Evolutionary conservation across 2,888 invertebrate species (phyloP).

Genomic region (Spisula subtruncata): DNA sequence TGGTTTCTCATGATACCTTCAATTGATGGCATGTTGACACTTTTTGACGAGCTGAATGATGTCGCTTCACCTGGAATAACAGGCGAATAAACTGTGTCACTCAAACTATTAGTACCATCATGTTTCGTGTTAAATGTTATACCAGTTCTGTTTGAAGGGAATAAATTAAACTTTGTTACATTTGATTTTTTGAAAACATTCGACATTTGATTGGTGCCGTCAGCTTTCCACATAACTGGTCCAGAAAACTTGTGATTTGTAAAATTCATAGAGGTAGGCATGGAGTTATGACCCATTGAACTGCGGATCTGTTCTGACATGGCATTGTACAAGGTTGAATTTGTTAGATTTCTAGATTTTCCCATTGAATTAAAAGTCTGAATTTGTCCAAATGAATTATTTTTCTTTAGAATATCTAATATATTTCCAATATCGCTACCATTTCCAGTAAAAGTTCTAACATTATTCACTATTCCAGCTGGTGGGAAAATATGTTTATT

Average conservation of each 20-base stretch:
- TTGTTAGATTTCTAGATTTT: background rate
- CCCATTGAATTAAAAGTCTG: background rate
- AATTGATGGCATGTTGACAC: background rate
- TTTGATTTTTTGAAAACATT: background rate
- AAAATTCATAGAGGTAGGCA: background rate
- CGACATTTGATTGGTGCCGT: background rate
- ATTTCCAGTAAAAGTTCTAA: background rate
- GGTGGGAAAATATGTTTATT: background rate
- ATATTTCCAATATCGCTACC: background rate
- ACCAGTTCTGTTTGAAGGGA: background rate
- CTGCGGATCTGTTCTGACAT: background rate
- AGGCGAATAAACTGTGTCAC: background rate
- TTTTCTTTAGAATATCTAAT: background rate
- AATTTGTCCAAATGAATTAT: background rate
- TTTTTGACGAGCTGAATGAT: background rate
- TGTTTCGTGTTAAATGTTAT: background rate
- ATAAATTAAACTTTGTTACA: background rate
- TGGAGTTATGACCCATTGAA: background rate
- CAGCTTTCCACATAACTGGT: background rate
- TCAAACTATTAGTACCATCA: background rate
- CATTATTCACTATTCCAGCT: background rate
- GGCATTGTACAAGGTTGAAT: background rate
- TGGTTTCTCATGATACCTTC: background rate
- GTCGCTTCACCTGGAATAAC: background rate
- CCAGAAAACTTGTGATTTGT: background rate